Evolutionary conservation across 2,888 invertebrate genomes (phyloP).

Genomic region (Orchesella flavescens): DNA sequence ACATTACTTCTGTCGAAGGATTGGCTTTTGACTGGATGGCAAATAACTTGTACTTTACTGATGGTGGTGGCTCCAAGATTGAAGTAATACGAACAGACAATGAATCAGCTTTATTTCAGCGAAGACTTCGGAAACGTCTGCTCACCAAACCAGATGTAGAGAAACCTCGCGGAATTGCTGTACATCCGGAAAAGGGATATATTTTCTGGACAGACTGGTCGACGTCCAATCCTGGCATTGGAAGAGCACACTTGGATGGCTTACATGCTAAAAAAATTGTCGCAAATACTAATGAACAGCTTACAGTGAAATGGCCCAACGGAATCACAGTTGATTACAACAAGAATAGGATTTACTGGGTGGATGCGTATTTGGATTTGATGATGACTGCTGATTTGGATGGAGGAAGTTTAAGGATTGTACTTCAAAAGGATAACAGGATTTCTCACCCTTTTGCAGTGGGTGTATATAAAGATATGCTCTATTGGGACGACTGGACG

Average conservation of each 20-base stretch:
- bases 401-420: conserved; percentile 81
- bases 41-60: conserved; percentile 86
- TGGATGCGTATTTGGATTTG: conserved; percentile 87
- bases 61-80: conserved; percentile 85
- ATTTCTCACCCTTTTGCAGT: conserved; percentile 87
- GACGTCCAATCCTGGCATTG: conserved; percentile 83
- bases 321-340: conserved; percentile 89
- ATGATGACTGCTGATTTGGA: conserved; percentile 85
- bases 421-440: conserved; percentile 78
- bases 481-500: conserved; percentile 95
- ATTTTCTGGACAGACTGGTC: conserved; percentile 94
- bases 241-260: conserved; percentile 87
- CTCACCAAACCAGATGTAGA: conserved; percentile 80
- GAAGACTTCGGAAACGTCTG: conserved; percentile 85
- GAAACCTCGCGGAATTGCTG: conserved; percentile 86
- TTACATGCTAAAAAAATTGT: conserved; percentile 80
- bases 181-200: conserved; percentile 85
- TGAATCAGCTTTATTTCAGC: conserved; percentile 76
- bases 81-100: conserved; percentile 84
- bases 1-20: conserved; percentile 87
- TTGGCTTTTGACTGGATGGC: conserved; percentile 93
- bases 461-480: conserved; percentile 86
- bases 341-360: conserved; percentile 86
- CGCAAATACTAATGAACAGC: conserved; percentile 73
- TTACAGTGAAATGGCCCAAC: conserved; percentile 86